Base-by-base conservation (phyloP, 1,140 invertebrate species). In the Neodiprion lecontei region DNA sequence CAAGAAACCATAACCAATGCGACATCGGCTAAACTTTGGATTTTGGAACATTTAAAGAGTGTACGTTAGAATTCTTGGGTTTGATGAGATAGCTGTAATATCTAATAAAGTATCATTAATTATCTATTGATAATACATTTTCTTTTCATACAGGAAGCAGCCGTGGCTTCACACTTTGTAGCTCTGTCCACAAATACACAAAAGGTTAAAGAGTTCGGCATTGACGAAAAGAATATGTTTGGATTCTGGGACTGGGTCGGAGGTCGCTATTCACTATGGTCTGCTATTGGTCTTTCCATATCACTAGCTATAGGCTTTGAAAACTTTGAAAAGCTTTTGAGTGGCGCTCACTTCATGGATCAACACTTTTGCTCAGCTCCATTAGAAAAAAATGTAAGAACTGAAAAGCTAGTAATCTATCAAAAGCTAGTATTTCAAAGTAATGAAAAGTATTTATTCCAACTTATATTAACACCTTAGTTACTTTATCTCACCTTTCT, bases 191-290 rank as follows among this genome's bases (percentile, higher is more conserved):
- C 99, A 0, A 99, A 99, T 87, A 92, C 89, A 69, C 89, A 93
- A 74, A 98, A 98, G 89, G 97, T 99, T 0, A 95, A 94, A 48
- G 97, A 96, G 74, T 99, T 99, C 90, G 99, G 99, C 28, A 99
- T 99, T 80, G 95, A 98, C 87, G 92, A 96, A 78, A 93, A 94
- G 74, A 99, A 99, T 85, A 99, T 99, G 97, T 99, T 99, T 91
- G 97, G 95, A 69, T 99, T 99, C 88, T 99, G 99, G 98, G 98
- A 99, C 89, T 99, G 98, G 97, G 98, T 99, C 74, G 99, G 98
- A 69, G 99, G 98, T 79, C 92, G 98, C 84, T 99, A 98, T 86
- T 99, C 98, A 0, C 88, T 99, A 1, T 99, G 98, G 98, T 99
- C 98, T 0, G 98, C 98, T 8, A 99, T 99, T 89, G 98, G 99